Percentiles rank a stretch among this genome's conserved stretches.
phyloP scores from a whole-genome alignment of 2,888 invertebrate genomes.

The Pristionchus maxplancki region DNA sequence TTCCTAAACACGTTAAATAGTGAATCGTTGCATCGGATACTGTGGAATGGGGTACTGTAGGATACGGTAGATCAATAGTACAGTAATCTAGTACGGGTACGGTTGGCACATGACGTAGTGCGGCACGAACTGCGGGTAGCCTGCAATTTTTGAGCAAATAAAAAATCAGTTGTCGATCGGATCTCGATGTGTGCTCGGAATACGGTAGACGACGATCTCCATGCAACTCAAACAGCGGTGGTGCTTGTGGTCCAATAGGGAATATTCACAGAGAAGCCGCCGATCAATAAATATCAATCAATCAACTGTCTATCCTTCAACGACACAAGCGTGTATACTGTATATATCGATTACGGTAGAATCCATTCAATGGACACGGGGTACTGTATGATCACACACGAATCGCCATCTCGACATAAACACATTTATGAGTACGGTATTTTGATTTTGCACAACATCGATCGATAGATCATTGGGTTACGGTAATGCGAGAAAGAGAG shows the following conservation, averaged over 20 bases:
- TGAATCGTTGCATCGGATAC: slow-evolving; percentile 21
- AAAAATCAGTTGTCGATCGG: background rate
- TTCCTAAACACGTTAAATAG: slow-evolving; percentile 2
- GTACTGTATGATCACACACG: background rate
- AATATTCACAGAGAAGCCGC: background rate
- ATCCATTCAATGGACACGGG: slow-evolving; percentile 26
- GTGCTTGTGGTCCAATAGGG: background rate
- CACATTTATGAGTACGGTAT: slow-evolving; percentile 12
- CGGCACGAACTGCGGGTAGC: slow-evolving; percentile 2
- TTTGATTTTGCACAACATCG: background rate
- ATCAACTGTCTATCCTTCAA: background rate
- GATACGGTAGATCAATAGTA: background rate
- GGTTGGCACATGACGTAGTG: slow-evolving; percentile 22
- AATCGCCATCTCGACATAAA: slow-evolving; percentile 7
- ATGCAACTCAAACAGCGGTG: slow-evolving; percentile 2
- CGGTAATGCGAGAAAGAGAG: background rate
- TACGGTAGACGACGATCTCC: slow-evolving; percentile 28
- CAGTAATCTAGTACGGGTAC: slow-evolving; percentile 6
- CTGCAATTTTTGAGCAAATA: background rate
- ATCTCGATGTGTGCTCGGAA: background rate
- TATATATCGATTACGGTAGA: background rate
- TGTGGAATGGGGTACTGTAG: too few relatives aligned
- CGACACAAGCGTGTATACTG: slow-evolving; percentile 25
- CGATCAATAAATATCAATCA: slow-evolving; percentile 30
- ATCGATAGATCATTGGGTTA: background rate